phyloP scores from a whole-genome alignment of 37 sponge, comb jelly and placozoan species.

The Hexactinellida sp. region DNA sequence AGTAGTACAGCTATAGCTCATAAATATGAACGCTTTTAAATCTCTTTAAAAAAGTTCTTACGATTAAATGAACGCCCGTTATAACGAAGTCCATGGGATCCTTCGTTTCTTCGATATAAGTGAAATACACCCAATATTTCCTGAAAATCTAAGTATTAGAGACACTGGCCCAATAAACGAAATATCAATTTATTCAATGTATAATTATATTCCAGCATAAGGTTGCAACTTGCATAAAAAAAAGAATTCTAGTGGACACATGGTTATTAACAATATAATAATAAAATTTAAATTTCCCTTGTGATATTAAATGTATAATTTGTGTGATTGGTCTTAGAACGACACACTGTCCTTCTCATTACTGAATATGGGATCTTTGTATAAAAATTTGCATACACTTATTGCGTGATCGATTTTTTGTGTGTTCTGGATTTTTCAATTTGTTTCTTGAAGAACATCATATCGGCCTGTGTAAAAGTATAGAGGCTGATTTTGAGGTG shows the following conservation, averaged over 20 bases:
- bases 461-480: conserved; percentile 71
- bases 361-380: not conserved
- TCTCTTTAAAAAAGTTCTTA: too few relatives aligned
- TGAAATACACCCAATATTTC: too few relatives aligned
- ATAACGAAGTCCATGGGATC: too few relatives aligned
- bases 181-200: not conserved
- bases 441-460: not conserved
- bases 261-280: conserved; percentile 4
- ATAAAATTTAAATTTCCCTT: conserved; percentile 9
- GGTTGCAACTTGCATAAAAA: conserved; percentile 16
- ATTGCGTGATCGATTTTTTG: not conserved
- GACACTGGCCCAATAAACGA: not conserved
- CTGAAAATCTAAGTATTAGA: too few relatives aligned
- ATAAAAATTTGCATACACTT: not conserved
- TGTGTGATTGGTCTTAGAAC: not conserved
- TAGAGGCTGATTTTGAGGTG: conserved; percentile 48
- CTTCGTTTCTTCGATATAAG: too few relatives aligned
- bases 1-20: too few relatives aligned
- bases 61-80: too few relatives aligned
- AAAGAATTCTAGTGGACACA: not conserved
- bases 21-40: too few relatives aligned
- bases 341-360: not conserved
- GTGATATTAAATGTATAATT: conserved; percentile 3
- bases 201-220: conserved; percentile 16
- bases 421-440: not conserved